Conservation (phyloP, 1,140 invertebrate genomes). For the Cryptotermes secundus region DNA sequence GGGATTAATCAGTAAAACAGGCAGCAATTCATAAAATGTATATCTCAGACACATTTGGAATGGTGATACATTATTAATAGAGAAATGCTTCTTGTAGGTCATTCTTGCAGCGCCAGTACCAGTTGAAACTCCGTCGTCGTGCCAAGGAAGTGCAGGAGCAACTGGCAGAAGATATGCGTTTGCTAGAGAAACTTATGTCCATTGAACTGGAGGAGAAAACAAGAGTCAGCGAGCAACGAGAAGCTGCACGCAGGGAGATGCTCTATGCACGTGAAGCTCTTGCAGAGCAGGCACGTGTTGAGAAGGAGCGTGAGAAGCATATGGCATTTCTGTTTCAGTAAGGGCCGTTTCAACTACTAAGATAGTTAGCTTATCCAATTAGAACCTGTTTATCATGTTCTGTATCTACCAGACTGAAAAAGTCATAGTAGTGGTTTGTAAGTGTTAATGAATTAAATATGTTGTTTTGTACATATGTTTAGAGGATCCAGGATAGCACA, state of each 20-base stretch:
- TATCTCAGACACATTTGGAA: too few species aligned
- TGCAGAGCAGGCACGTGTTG: conserved; percentile 22
- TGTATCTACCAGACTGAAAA: too few species aligned
- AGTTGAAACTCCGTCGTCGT: conserved; percentile 23
- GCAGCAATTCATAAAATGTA: too few species aligned
- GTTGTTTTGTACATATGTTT: too few species aligned
- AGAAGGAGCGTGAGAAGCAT: conserved; percentile 33
- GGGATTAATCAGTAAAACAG: too few species aligned
- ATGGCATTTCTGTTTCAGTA: conserved; percentile 36
- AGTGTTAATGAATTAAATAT: too few species aligned
- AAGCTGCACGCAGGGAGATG: conserved; percentile 29
- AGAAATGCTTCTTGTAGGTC: conserved; percentile 18
- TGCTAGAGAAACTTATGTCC: conserved; percentile 21
- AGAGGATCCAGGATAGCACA: too few species aligned
- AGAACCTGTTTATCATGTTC: too few species aligned
- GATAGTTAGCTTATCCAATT: too few species aligned
- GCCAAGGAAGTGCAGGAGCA: conserved; percentile 30
- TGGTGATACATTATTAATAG: background rate
- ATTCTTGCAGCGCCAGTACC: conserved; percentile 26
- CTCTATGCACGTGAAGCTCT: conserved; percentile 23
- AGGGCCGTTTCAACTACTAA: background rate
- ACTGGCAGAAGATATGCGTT: conserved; percentile 27
- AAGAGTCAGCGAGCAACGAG: background rate
- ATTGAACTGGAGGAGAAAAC: conserved; percentile 8
- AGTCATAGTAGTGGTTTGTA: too few species aligned